Evolutionary conservation across 2,888 invertebrate species (phyloP), one percentile per base, ranked within the genome.

Genomic region (Campoletis raptor): DNA sequence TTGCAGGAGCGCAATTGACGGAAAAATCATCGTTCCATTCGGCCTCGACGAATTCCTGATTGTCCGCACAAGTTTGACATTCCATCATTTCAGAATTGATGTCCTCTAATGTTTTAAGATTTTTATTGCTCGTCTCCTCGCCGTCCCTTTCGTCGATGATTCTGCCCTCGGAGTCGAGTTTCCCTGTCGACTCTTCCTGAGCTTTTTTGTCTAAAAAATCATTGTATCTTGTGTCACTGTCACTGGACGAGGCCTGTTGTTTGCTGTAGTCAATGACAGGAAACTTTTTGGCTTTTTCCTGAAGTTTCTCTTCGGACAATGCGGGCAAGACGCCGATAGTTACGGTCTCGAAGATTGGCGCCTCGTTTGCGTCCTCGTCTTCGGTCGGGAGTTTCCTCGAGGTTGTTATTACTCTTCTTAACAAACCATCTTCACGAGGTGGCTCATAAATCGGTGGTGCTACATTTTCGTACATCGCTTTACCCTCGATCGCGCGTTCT

Each of bases 311-410:
- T 30, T 91, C 90, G 15, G 92, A 92, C 42, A 92, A 90, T 69
- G 89, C 87, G 0, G 93, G 92, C 64, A 93, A 72, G 86, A 93
- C 92, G 21, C 92, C 92, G 67, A 93, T 92, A 24, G 90, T 91
- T 0, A 93, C 93, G 42, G 90, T 90, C 82, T 93, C 92, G 54
- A 92, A 92, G 48, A 92, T 93, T 4, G 93, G 92, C 0, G 91
- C 92, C 81, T 92, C 92, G 66, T 93, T 91, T 9, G 91, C 91
- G 81, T 93, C 92, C 79, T 93, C 92, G 52, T 93, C 91, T 18
- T 91, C 90, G 54, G 61, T 83, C 15, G 67, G 72, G 72, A 69
- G 69, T 78, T 87, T 80, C 10, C 83, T 74, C 61, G 84, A 70
- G 4, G 69, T 70, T 9, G 54, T n/a, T 4, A 80, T 15, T 10